A percentile compares a stretch with the other conserved stretches of the same genome.
These are phyloP conservation scores for Eubucco bourcierii DNA, from an alignment of 2,113 vertebrate genomes.

Conservation along the genomic window DNA sequence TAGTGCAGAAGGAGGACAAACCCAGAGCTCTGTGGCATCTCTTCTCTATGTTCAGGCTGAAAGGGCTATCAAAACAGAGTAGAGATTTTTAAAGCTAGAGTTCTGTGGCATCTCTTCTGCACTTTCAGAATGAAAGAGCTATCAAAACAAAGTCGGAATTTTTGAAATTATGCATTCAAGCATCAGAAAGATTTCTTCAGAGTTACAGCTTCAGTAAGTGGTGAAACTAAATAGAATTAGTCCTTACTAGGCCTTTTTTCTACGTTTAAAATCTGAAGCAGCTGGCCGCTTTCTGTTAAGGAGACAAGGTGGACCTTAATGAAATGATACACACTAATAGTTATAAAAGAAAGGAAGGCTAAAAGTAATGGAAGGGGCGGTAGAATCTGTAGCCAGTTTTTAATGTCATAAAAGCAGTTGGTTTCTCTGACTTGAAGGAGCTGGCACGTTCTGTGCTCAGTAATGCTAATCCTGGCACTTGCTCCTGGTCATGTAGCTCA, in stretches of 20 bases:
- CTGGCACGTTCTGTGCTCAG: slow-evolving; percentile 29
- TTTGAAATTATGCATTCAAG: background rate
- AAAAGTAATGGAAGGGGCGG: slow-evolving; percentile 6
- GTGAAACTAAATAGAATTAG: background rate
- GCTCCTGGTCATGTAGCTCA: slow-evolving; percentile 52
- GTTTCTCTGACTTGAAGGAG: slow-evolving; percentile 56
- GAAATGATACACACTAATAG: slow-evolving; percentile 13
- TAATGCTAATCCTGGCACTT: slow-evolving; percentile 60
- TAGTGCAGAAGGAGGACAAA: background rate
- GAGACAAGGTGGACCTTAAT: background rate
- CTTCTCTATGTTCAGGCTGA: background rate
- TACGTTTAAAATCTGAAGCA: background rate
- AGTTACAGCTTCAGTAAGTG: background rate
- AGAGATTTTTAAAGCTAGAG: background rate
- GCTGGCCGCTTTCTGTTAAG: background rate
- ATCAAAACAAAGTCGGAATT: background rate
- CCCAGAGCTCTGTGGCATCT: background rate
- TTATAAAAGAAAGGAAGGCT: slow-evolving; percentile 25
- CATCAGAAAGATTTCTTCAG: background rate
- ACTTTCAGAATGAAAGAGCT: background rate
- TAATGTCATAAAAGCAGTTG: slow-evolving; percentile 43
- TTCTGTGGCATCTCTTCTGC: background rate
- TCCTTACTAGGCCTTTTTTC: background rate
- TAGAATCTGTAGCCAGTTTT: slow-evolving; percentile 14
- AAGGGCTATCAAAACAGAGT: background rate